Percentiles rank a stretch among this genome's conserved stretches.
phyloP scores from a whole-genome alignment of 2,113 vertebrate genomes.

The Pluvianellus socialis region DNA sequence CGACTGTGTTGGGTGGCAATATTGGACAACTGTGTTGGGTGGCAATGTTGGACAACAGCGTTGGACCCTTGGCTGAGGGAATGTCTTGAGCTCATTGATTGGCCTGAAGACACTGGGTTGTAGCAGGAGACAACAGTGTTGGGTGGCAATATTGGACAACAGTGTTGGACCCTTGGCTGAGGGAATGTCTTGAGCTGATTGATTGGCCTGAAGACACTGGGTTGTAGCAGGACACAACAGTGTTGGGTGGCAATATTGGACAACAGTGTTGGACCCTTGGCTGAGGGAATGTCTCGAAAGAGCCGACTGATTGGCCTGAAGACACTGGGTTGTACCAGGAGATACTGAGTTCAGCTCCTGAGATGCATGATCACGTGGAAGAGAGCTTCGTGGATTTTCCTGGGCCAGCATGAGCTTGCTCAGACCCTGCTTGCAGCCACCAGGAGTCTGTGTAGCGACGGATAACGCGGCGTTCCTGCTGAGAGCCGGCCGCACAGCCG shows the following conservation, averaged over 20 bases:
- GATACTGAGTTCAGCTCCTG: neutral
- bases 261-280: neutral
- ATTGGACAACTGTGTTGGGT: neutral
- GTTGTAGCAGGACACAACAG: neutral
- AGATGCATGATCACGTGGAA: neutral
- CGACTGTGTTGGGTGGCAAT: neutral
- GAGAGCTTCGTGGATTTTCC: neutral
- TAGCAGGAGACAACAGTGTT: neutral
- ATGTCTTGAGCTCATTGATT: rapidly evolving
- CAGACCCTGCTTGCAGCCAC: neutral
- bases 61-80: neutral
- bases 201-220: neutral
- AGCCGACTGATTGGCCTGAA: neutral
- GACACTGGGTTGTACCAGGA: neutral
- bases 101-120: neutral
- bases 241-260: neutral
- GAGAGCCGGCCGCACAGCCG: rapidly evolving
- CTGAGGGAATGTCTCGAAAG: neutral
- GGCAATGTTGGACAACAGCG: too few species aligned
- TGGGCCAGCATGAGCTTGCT: neutral
- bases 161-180: neutral
- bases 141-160: neutral
- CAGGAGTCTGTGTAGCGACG: neutral
- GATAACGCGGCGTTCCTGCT: neutral
- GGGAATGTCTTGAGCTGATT: neutral